A percentile compares a stretch with the other conserved stretches of the same genome.
phyloP scores from a whole-genome alignment of 2,888 invertebrate genomes.

The Sthenelais limicola region DNA sequence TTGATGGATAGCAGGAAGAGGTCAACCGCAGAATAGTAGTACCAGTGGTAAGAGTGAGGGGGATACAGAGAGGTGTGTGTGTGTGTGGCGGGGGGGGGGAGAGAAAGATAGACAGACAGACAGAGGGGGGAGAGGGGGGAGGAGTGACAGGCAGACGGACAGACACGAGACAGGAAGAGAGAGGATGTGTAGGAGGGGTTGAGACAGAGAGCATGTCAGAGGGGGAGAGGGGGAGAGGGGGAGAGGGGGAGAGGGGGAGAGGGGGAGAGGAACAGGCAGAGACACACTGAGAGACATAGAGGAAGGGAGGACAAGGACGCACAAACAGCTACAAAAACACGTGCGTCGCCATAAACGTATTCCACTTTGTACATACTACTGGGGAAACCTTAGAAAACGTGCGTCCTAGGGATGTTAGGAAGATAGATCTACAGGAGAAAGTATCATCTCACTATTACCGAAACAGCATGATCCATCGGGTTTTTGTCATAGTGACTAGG shows the following conservation, averaged over 20 bases:
- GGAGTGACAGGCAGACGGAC: background rate
- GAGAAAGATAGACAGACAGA: background rate
- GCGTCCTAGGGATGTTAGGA: too few species aligned
- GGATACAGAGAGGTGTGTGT: background rate
- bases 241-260: background rate
- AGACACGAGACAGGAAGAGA: background rate
- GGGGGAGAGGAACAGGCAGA: background rate
- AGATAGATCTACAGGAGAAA: too few species aligned
- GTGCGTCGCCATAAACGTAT: too few species aligned
- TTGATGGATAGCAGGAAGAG: too few species aligned
- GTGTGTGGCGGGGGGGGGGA: background rate
- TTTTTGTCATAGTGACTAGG: too few species aligned
- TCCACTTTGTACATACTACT: too few species aligned
- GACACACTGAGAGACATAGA: background rate
- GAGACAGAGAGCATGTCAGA: background rate
- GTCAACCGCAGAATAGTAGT: too few species aligned
- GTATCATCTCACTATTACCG: too few species aligned
- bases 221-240: background rate
- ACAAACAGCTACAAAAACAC: too few species aligned
- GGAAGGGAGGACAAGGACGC: conserved; percentile 9
- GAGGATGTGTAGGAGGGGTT: background rate
- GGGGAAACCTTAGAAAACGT: too few species aligned
- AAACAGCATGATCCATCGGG: too few species aligned
- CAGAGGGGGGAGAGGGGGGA: background rate
- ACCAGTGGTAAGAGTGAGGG: too few species aligned